Evolutionary conservation across 2,888 invertebrate species (phyloP).

Genomic region (Ennomos fuscantarius): DNA sequence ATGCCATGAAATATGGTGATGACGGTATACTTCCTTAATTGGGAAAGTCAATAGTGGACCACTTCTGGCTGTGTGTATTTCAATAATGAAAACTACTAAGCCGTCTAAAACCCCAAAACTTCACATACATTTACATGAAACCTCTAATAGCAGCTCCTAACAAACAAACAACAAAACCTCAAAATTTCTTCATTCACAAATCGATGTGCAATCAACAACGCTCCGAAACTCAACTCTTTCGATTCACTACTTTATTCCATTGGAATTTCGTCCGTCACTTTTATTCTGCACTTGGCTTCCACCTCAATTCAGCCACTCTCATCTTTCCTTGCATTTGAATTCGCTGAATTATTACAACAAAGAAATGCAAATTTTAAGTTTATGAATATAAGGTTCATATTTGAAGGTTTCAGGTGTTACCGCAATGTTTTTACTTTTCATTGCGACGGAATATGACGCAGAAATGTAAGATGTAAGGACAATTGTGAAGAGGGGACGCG

Average conservation of each 20-base stretch:
- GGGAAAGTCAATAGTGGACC: too few relatives aligned
- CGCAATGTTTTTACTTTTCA: constrained; percentile 81
- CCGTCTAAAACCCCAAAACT: too few relatives aligned
- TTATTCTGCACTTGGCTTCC: constrained; percentile 80
- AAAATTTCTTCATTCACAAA: constrained; percentile 13
- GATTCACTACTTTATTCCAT: constrained; percentile 28
- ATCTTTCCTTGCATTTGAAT: constrained; percentile 77
- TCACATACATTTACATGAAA: background rate
- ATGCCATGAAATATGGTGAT: too few relatives aligned
- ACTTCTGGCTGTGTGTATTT: too few relatives aligned
- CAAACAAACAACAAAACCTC: constrained; percentile 5
- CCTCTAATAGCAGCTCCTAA: background rate
- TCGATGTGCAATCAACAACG: constrained; percentile 25
- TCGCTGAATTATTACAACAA: constrained; percentile 51
- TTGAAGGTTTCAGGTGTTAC: constrained; percentile 36
- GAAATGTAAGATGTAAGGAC: constrained; percentile 82
- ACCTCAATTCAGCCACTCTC: constrained; percentile 80
- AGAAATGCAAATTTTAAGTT: constrained; percentile 40
- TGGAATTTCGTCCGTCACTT: constrained; percentile 66
- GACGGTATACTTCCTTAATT: too few relatives aligned
- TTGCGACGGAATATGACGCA: constrained; percentile 82
- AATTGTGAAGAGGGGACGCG: constrained; percentile 72
- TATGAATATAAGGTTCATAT: constrained; percentile 19
- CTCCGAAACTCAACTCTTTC: constrained; percentile 19
- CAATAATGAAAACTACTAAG: too few relatives aligned